Percentiles rank a stretch among this genome's conserved stretches.
phyloP scores from a whole-genome alignment of 2,113 vertebrate species.

The Pollimyrus isidori region DNA sequence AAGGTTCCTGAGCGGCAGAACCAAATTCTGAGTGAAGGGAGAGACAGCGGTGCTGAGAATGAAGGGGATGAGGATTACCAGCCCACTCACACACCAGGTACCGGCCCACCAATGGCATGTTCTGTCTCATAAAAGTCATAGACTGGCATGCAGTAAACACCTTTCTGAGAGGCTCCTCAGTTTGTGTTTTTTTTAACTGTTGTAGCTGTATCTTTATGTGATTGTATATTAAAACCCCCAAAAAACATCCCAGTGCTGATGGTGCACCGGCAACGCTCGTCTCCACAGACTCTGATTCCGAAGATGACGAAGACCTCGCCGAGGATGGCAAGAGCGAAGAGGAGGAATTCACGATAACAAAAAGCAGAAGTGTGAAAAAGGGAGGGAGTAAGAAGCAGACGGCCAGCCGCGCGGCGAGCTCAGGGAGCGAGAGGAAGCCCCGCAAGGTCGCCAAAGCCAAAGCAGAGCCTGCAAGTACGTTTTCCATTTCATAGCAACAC shows the following conservation, averaged over 20 bases:
- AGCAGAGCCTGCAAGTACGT: conserved; percentile 41
- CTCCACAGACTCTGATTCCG: conserved; percentile 54
- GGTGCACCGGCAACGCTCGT: not conserved
- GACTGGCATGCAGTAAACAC: not conserved
- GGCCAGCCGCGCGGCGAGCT: not conserved
- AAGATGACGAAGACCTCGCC: conserved; percentile 60
- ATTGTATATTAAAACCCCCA: not conserved
- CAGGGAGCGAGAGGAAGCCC: conserved; percentile 53
- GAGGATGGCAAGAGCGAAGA: conserved; percentile 56
- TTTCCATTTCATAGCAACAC: not conserved
- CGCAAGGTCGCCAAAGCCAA: conserved; percentile 37
- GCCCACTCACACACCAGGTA: conserved; percentile 53
- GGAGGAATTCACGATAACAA: conserved; percentile 57
- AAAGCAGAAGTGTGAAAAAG: conserved; percentile 43
- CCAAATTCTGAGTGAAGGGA: conserved; percentile 28
- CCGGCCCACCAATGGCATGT: not conserved
- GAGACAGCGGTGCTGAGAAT: conserved; percentile 21
- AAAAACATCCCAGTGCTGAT: not conserved
- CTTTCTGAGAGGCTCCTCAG: not conserved
- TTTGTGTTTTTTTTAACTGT: not conserved
- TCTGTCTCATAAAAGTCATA: not conserved
- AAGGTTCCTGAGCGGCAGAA: conserved; percentile 32
- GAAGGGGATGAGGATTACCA: conserved; percentile 50
- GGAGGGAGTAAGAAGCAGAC: conserved; percentile 37
- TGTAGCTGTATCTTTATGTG: not conserved